Base-by-base conservation (phyloP, 2,888 invertebrate genomes). In the Cistogaster globosa region DNA sequence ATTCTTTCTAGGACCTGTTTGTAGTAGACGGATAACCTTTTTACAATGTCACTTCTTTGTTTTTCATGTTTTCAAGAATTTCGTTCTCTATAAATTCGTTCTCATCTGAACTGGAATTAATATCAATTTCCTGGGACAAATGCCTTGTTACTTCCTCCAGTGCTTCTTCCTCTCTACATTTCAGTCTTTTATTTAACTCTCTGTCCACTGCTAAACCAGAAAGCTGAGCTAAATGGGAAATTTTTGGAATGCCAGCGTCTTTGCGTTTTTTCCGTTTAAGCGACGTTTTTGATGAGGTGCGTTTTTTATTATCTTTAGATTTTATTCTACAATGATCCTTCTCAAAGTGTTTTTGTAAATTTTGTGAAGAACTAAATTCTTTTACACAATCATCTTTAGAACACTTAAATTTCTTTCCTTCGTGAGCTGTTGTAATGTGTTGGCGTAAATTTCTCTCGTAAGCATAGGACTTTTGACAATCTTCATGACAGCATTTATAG, bases 361-460 rank as follows among this genome's bases (percentile, higher is more conserved):
- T 91, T 68, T 91, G 91, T 7, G 86, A 86, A 72, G 90, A 91
- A 82, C 90, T 90, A 32, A 91, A 91, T 36, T 86, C 87, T 2
- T 89, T 87, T 4, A 83, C 76, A 72, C 92, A 92, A 6, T 87
- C 87, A 1, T 87, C 67, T 3, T 93, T 87, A 12, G 88, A 88
- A 87, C 94, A 94, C 58, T 92, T 90, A 89, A 93, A 94, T 55
- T 90, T 93, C 6, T 93, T 87, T 2, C 93, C 93, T 20, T 93
- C 89, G 88, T 95, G 95, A 48, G 92, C 93, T 2, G 91, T 91
- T 76, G 92, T 87, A 77, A 95, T 92, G 86, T 95, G 95, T 75
- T 93, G 93, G 2, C 92, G 93, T 22, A 95, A 91, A 91, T 95
- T 95, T 57, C 92, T 93, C 86, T 93, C 93, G 83, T 93, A 93